Percentiles rank a stretch among this genome's conserved stretches.
Evolutionary conservation across 37 sponge, comb jelly and placozoan genomes (phyloP).

Genomic region (Beroe forskalii): DNA sequence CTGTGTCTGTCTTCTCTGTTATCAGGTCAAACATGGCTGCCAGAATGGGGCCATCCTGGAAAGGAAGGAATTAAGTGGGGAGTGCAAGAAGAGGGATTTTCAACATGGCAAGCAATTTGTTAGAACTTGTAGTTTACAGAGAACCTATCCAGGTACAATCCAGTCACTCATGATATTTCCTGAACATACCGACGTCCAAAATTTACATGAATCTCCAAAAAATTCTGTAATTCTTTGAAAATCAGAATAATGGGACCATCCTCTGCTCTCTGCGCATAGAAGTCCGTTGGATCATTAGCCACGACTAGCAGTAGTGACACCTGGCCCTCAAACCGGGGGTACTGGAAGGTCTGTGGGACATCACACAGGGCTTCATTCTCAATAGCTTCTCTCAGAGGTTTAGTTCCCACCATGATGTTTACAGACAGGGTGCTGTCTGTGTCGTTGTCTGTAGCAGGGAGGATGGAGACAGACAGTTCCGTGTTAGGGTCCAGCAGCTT

Average conservation of each 20-base stretch:
- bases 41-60: not conserved
- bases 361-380: not conserved
- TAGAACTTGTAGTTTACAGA: too few species aligned
- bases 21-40: not conserved
- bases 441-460: not conserved
- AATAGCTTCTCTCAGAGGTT: not conserved
- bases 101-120: too few species aligned
- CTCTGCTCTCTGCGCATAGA: slow-evolving; percentile 31
- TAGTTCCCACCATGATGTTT: not conserved
- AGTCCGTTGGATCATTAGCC: not conserved
- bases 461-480: not conserved
- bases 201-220: too few species aligned
- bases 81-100: too few species aligned
- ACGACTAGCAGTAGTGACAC: not conserved
- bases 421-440: not conserved
- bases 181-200: too few species aligned
- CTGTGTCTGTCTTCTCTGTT: not conserved
- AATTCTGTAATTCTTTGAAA: too few species aligned
- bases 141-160: too few species aligned
- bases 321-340: not conserved
- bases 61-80: not conserved
- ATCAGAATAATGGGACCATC: too few species aligned
- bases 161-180: too few species aligned
- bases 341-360: not conserved
- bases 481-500: slow-evolving; percentile 3